phyloP scores from a whole-genome alignment of 2,888 invertebrate species.

The Cactoblastis cactorum region DNA sequence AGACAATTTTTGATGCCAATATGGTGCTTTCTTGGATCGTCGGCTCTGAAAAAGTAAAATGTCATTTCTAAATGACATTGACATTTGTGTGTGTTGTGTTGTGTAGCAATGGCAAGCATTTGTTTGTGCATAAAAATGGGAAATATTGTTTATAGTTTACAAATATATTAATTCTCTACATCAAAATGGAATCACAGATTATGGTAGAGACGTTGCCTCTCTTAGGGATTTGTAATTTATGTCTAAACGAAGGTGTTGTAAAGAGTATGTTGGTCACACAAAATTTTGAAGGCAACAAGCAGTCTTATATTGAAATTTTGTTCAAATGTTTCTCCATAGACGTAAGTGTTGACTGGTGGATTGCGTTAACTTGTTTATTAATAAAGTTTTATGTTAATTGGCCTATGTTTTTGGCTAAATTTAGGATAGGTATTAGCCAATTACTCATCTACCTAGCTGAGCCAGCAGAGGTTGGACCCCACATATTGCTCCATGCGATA shows the following conservation, averaged over 20 bases:
- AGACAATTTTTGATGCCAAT: too few relatives aligned
- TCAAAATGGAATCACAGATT: conserved; percentile 51
- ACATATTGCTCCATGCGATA: too few relatives aligned
- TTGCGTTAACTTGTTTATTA: background rate
- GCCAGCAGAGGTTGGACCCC: too few relatives aligned
- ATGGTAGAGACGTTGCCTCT: conserved; percentile 62
- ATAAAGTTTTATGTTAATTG: too few relatives aligned
- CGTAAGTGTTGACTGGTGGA: conserved; percentile 44
- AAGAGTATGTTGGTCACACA: conserved; percentile 59
- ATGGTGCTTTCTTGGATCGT: too few relatives aligned
- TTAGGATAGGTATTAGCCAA: too few relatives aligned
- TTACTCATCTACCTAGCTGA: too few relatives aligned
- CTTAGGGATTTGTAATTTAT: conserved; percentile 64
- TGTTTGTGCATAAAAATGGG: conserved; percentile 3
- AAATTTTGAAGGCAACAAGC: conserved; percentile 38
- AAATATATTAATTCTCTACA: conserved; percentile 15
- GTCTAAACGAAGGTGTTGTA: conserved; percentile 59
- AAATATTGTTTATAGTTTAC: conserved; percentile 14
- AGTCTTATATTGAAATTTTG: conserved; percentile 57
- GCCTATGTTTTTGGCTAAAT: background rate
- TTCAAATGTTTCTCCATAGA: conserved; percentile 62
- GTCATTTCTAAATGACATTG: background rate
- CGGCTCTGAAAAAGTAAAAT: conserved; percentile 4
- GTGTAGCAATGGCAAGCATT: background rate
- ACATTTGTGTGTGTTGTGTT: background rate